Conservation (phyloP, 2,113 vertebrate species). For the Bucco capensis region DNA sequence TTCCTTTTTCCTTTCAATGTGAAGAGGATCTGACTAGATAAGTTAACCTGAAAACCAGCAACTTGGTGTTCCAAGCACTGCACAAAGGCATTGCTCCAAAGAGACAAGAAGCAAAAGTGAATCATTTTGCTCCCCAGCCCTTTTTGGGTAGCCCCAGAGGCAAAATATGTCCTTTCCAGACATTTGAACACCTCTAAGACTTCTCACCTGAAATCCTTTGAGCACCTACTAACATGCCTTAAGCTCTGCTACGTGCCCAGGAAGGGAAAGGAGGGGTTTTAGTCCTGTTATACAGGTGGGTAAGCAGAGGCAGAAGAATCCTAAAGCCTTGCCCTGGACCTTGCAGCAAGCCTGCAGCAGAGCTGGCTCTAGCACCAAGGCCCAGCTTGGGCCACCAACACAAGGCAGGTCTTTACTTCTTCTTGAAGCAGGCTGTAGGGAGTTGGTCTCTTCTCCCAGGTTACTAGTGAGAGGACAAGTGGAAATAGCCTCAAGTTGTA, state of each 20-base stretch:
- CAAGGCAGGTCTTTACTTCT: background rate
- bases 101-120: background rate
- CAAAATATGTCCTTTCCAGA: background rate
- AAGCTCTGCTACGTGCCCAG: background rate
- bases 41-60: background rate
- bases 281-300: background rate
- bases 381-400: rapidly evolving
- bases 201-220: background rate
- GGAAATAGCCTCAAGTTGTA: no score
- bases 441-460: no score
- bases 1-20: background rate
- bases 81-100: background rate
- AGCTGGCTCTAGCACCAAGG: background rate
- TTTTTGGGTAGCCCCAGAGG: background rate
- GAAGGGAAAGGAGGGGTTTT: background rate
- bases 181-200: background rate
- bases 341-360: background rate
- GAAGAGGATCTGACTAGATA: background rate
- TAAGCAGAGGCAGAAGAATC: background rate
- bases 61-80: background rate
- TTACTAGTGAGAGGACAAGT: no score
- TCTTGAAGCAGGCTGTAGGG: no score
- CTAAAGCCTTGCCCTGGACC: background rate
- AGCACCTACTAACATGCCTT: background rate
- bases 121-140: background rate